Base-by-base conservation (phyloP, 2,113 vertebrate genomes). In the Chaetodon trifascialis region DNA sequence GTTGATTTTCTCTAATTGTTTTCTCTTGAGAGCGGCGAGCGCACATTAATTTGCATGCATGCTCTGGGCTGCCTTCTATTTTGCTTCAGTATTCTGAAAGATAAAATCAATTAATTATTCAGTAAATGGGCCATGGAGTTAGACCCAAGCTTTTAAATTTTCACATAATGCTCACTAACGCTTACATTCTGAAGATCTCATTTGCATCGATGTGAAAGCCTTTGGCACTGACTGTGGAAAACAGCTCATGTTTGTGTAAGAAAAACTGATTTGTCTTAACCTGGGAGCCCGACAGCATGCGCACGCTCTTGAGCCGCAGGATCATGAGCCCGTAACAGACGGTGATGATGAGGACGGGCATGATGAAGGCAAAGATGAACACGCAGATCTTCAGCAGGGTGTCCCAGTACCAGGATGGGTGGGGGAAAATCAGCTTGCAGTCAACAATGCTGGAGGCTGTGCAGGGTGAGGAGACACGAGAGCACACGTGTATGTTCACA, bases 271-370 rank as follows among this genome's bases (percentile, higher is more conserved):
- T 59, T 55, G 40, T 78, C 40, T 49, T 68, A 0, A 94, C 93
- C 92, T 99, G 99, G 82, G 99, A 99, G 76, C 99, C 99, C 0
- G 99, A 99, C 34, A 99, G 95, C 97, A 99, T 98, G 36, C 99
- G 97, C 3, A 99, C 98, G 0, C 97, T 99, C 94, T 98, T 99
- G 70, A 99, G 97, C 11, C 98, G 97, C 58, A 99, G 93, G 93
- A 99, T 99, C 98, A 99, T 99, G 87, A 99, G 95, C 5, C 98
- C 98, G 0, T 99, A 99, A 79, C 98, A 99, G 78, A 99, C 96
- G 0, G 98, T 99, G 81, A 99, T 99, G 91, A 99, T 98, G 89
- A 99, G 96, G 44, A 99, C 97, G 0, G 98, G 98, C 97, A 99
- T 97, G 94, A 99, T 96, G 93, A 99, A 99, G 92, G 98, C 98